Evolutionary conservation across 2,888 invertebrate species (phyloP), one percentile per base, ranked within the genome.

Genomic region (Plebejus argus): DNA sequence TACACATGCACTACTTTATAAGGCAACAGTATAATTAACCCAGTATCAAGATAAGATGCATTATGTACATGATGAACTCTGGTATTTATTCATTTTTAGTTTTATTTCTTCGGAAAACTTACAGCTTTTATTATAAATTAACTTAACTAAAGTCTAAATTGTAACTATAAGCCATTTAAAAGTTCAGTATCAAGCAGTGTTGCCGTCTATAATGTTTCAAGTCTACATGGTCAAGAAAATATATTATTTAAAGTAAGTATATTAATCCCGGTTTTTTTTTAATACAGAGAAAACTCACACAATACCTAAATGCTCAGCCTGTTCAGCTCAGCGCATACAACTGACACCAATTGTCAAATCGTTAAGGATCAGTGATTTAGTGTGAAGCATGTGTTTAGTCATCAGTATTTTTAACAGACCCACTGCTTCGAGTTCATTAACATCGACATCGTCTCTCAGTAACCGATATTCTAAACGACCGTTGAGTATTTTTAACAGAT

Each of bases 361-460:
- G 58, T 58, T 72, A 77, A 77, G 77, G 71, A 70, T 72, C 74
- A 74, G 53, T 71, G 56, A 72, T 70, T 72, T 23, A 77, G 18
- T 87, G 89, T 88, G 88, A 87, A 87, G 84, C 91, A 90, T 89
- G 86, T 90, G 89, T 83, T 86, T 79, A 81, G 83, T 81, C 81
- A 84, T 28, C 74, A 28, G 91, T 93, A 93, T 91, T 88, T 90
- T 86, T 81, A 90, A 89, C 83, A 58, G 72, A 77, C 66, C 80
- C 82, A 82, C 84, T 85, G 87, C 90, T 90, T 80, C 81, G 85
- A 83, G 90, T 90, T 90, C 91, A 85, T 91, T 91, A 87, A 81
- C 89, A 89, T 84, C 83, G 83, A 81, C 89, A 89, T 84, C 82
- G 83, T 85, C 83, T 83, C 79, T 77, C 81, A 82, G 83, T 81